phyloP scores from a whole-genome alignment of 2,797 vertebrate species.

The Sebastes jordani region DNA sequence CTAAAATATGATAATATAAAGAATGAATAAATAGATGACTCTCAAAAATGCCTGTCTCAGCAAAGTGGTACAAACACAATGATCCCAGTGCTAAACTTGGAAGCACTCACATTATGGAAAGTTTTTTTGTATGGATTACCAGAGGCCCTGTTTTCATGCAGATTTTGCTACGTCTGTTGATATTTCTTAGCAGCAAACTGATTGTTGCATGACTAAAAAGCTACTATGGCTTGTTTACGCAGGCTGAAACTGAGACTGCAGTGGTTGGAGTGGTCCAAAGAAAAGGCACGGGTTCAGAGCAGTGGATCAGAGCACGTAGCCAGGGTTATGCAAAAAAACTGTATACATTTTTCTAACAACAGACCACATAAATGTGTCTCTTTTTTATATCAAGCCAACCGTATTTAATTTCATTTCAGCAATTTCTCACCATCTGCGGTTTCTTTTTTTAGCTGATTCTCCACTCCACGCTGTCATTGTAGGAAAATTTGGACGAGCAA shows the following conservation, averaged over 20 bases:
- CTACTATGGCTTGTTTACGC: constrained; percentile 58
- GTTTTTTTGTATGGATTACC: constrained; percentile 8
- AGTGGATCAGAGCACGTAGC: constrained; percentile 21
- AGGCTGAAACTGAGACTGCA: constrained; percentile 48
- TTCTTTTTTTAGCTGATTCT: neutral
- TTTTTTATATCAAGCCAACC: constrained; percentile 1
- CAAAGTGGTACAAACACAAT: constrained; percentile 19
- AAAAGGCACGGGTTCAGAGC: constrained; percentile 22
- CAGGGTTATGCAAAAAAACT: constrained; percentile 38
- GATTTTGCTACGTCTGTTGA: neutral
- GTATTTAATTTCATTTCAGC: constrained; percentile 13
- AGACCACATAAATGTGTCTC: constrained; percentile 24
- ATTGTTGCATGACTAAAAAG: constrained; percentile 41
- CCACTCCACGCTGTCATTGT: constrained; percentile 12
- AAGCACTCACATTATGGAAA: constrained; percentile 7
- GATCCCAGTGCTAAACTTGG: constrained; percentile 12
- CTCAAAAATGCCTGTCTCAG: constrained; percentile 17
- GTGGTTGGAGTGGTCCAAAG: constrained; percentile 32
- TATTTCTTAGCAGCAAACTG: constrained; percentile 10
- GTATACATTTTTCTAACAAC: constrained; percentile 41
- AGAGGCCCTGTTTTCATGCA: neutral
- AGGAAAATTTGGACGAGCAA: constrained; percentile 29
- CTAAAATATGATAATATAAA: constrained; percentile 9
- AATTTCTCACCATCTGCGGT: constrained; percentile 32
- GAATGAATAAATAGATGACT: constrained; percentile 20